Base-by-base conservation (phyloP, 2,888 invertebrate genomes). In the Lobophora halterata region DNA sequence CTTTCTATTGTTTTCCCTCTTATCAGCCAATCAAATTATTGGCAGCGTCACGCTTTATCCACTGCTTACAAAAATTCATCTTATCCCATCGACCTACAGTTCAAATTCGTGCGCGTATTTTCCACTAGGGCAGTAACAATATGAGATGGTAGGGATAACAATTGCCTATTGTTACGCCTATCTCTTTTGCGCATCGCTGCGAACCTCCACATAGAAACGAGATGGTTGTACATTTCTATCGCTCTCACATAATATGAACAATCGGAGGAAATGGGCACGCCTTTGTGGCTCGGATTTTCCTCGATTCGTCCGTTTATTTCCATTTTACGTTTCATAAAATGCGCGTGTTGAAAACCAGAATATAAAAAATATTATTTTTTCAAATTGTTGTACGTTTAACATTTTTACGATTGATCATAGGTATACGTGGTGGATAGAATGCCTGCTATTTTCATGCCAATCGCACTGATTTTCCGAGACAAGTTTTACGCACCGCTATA, bases 161-260 rank as follows among this genome's bases (percentile, higher is more conserved):
- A 87, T 87, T 77, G 86, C 78, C 86, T 83, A 87, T 87, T 87
- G 86, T 86, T 61, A 63, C 69, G 70, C 65, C 86, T 85, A 80
- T 86, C 86, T 86, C 83, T 82, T 71, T 85, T 79, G 78, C 79
- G 65, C 70, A 71, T 73, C 71, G 66, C 58, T 59, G 62, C 71
- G 69, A 24, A 67, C 60, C 49, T 48, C 52, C 73, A 75, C 77
- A 80, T 61, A 27, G 61, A 75, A 81, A 41, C 29, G 71, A 41
- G 70, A 74, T 62, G 49, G 63, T 49, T 41, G 48, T 59, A 58
- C 13, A 7, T 23, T 59, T 46, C 49, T 71, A 67, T 42, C 60
- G 23, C 43, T 80, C 78, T 58, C 49, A 55, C 81, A 76, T 79
- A 81, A 73, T 74, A n/a, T n/a, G n/a, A n/a, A n/a, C n/a, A 68